Base-by-base conservation (phyloP, 2,113 vertebrate genomes). In the Dasyornis broadbenti region DNA sequence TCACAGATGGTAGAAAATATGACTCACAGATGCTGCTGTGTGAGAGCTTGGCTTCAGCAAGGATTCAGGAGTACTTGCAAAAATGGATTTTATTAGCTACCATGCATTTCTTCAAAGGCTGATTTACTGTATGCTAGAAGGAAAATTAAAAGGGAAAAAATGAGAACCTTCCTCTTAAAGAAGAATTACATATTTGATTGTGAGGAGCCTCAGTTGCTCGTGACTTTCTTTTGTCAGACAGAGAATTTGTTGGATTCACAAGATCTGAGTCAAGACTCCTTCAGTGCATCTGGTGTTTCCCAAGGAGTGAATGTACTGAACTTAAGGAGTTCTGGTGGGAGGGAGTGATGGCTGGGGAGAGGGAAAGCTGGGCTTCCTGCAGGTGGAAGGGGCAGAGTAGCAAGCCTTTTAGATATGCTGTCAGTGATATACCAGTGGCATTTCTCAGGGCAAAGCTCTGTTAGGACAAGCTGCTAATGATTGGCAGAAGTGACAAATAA, bases 1-100 rank as follows among this genome's bases (percentile, higher is more conserved):
- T 93, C 80, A 60, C 96, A 96, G 96, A 97, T 96, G 96, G 95
- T 56, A 93, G 76, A 93, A 97, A 95, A 90, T 84, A 92, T 92
- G 94, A 89, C 91, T 94, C 96, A 94, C 91, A 93, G 80, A 84
- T 96, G 96, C 90, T 95, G 80, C 88, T 94, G 88, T 81, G 69
- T 88, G 82, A 93, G 79, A 92, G 80, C 68, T 86, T 95, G 96
- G 86, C 80, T 94, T 89, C 86, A 78, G 33, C 47, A 68, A 78
- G 60, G 72, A 86, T 60, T 70, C 72, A 52, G 72, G 37, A 90
- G 47, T 64, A 66, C 68, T 93, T 6, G 2, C 40, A 86, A 78
- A 95, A 93, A 83, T 21, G 22, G 35, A 49, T 95, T 95, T 93
- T 92, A 64, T 86, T 86, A 92, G 44, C 68, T 78, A 52, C 30